Evolutionary conservation across 2,888 invertebrate genomes (phyloP).

Genomic region (Nymphalis polychloros): DNA sequence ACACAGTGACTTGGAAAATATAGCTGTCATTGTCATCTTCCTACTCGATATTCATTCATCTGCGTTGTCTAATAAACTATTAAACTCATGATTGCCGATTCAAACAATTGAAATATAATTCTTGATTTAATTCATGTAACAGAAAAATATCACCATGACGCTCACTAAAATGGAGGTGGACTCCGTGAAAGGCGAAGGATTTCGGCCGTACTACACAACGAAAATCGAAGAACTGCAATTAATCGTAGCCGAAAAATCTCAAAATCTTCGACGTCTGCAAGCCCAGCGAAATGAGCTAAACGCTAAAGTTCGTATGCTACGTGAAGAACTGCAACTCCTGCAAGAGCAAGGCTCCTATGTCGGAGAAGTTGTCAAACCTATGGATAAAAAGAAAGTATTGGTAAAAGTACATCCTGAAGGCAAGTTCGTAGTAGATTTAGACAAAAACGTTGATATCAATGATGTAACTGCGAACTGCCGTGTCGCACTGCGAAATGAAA

Average conservation of each 20-base stretch:
- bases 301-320: conserved; percentile 98
- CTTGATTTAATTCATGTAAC: conserved; percentile 32
- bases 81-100: conserved; percentile 9
- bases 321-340: conserved; percentile 97
- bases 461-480: conserved; percentile 98
- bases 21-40: conserved; percentile 43
- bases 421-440: conserved; percentile 99
- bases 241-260: conserved; percentile 98
- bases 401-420: conserved; percentile 99
- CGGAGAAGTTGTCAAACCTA: conserved; percentile 99
- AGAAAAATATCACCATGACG: conserved; percentile 60
- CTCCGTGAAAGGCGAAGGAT: conserved; percentile 90
- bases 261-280: conserved; percentile 97
- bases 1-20: conserved; percentile 61
- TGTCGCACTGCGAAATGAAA: conserved; percentile 98
- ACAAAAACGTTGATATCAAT: conserved; percentile 99
- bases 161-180: conserved; percentile 87
- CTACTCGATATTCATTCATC: conserved; percentile 21
- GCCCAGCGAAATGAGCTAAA: conserved; percentile 99
- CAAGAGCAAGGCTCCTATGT: conserved; percentile 99
- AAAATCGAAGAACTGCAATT: conserved; percentile 99
- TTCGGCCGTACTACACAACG: conserved; percentile 97
- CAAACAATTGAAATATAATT: neutral
- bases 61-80: neutral
- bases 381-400: conserved; percentile 99